Conservation (phyloP, 2,888 invertebrate genomes). For the Calameuta filiformis region DNA sequence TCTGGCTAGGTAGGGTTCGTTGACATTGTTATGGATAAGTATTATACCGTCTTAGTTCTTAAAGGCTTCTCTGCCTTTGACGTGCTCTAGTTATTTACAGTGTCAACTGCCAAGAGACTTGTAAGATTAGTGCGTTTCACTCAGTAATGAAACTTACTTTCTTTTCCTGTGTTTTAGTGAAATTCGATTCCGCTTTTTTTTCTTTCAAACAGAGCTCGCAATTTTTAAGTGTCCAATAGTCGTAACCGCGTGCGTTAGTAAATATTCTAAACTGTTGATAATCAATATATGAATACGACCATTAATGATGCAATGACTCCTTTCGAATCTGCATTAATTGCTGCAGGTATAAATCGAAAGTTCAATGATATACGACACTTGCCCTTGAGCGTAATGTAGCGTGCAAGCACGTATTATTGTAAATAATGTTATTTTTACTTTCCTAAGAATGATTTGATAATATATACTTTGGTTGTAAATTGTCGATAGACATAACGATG, state of each 20-base stretch:
- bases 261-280: background rate
- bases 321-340: background rate
- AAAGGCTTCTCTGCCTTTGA: background rate
- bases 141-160: background rate
- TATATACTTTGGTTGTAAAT: background rate
- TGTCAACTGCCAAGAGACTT: background rate
- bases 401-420: background rate
- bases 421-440: background rate
- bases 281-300: background rate
- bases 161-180: background rate
- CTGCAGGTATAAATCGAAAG: background rate
- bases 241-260: background rate
- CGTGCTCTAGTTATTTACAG: background rate
- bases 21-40: background rate
- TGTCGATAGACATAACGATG: background rate
- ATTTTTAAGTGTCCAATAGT: background rate
- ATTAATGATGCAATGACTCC: background rate
- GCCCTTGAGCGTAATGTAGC: background rate
- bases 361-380: background rate
- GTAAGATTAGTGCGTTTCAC: background rate
- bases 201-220: background rate
- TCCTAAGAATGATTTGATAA: background rate
- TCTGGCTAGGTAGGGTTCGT: background rate
- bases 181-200: background rate
- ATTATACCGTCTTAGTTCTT: background rate